Evolutionary conservation across 64 coral and sea anemone genomes (phyloP), one percentile per base, ranked within the genome.

Genomic region (Stichodactyla mertensii): DNA sequence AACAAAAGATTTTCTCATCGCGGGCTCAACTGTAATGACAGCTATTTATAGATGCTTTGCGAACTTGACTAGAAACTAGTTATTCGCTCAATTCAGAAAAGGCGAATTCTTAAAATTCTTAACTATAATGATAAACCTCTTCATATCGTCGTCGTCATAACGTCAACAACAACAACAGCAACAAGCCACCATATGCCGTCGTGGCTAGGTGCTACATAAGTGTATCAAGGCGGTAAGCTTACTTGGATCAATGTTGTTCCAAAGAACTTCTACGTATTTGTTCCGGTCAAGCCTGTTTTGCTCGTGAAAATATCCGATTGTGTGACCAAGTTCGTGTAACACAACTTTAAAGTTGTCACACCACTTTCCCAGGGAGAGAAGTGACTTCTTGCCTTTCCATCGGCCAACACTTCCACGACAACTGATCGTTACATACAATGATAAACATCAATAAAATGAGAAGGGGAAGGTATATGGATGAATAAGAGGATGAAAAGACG

Each of bases 321-420:
- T 53, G 86, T 92, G 91, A n/a, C 91, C 91, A 61, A 92, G 55
- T 31, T 92, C 91, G 66, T 92, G 91, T 84, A 92, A 83, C 18
- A 92, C 83, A 24, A 85, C 83, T 20, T 22, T 20, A 85, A 85
- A 60, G 56, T 85, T 61, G 83, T 85, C 83, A 85, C 83, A 85
- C 83, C 83, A 28, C 23, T 24, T 59, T 22, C 83, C 83, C 15
- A 85, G 51, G 5, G 83, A 31, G 15, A 85, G 51, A 14, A 62
- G 16, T 16, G 83, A 85, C n/a, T 16, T 36, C 54, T 4, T 26
- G 27, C 57, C 52, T 18, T 8, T 0, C 83, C 83, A 85, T 58
- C 83, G 56, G 0, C 83, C 83, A 60, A 85, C 83, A 64, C 83
- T 85, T 7, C 83, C 83, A 58, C 55, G 18, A 36, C 83, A 85